phyloP scores from a whole-genome alignment of 2,888 invertebrate species.

The Coleophora deauratella region DNA sequence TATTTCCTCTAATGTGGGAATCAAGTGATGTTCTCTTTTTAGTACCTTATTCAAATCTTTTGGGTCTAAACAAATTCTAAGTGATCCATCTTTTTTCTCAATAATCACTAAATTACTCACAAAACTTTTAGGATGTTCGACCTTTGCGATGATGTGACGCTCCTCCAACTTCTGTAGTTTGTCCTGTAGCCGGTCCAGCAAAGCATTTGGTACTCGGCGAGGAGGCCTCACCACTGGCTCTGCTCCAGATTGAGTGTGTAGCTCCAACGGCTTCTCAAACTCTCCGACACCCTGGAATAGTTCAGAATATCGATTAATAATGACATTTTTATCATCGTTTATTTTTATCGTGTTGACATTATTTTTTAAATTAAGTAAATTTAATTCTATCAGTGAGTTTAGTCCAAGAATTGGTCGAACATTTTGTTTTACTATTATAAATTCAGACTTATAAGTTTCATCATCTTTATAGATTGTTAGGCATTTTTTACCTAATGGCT shows the following conservation, averaged over 20 bases:
- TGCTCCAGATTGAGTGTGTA: slow-evolving; percentile 9
- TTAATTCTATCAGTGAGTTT: slow-evolving; percentile 6
- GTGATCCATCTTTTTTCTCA: slow-evolving; percentile 12
- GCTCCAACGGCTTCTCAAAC: slow-evolving; percentile 10
- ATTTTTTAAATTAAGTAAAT: slow-evolving; percentile 3
- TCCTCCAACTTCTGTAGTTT: slow-evolving; percentile 11
- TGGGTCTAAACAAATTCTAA: slow-evolving; percentile 17
- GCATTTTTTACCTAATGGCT: slow-evolving; percentile 2
- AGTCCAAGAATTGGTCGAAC: slow-evolving; percentile 9
- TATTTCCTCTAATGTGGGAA: slow-evolving; percentile 15
- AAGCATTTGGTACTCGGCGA: slow-evolving; percentile 11
- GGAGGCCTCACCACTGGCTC: slow-evolving; percentile 11
- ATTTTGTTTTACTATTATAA: slow-evolving; percentile 7
- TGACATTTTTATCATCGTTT: slow-evolving; percentile 2
- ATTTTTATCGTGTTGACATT: slow-evolving; percentile 3
- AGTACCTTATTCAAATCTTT: slow-evolving; percentile 14
- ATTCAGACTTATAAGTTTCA: slow-evolving; percentile 3
- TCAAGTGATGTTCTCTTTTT: slow-evolving; percentile 12
- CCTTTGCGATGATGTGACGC: slow-evolving; percentile 10
- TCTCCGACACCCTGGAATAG: slow-evolving; percentile 12
- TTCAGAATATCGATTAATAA: slow-evolving; percentile 2
- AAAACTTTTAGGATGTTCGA: slow-evolving; percentile 12
- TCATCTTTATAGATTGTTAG: slow-evolving; percentile 2
- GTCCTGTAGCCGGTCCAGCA: slow-evolving; percentile 8
- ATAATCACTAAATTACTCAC: slow-evolving; percentile 15